Evolutionary conservation across 2,888 invertebrate genomes (phyloP), one percentile per base, ranked within the genome.

Genomic region (Clivina fossor): DNA sequence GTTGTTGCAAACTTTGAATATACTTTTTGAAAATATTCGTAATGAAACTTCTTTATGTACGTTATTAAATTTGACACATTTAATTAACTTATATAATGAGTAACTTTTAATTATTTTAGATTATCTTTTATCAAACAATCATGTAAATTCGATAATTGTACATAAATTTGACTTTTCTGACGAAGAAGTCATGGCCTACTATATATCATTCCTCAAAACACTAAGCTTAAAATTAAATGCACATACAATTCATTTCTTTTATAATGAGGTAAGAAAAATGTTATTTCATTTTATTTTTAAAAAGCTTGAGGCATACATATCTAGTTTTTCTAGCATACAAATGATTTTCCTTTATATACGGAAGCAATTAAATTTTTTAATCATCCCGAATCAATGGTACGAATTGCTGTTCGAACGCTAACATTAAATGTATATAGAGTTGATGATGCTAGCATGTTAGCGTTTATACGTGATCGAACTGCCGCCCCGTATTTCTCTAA

Each of bases 181-280:
- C 75, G 99, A 99, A 76, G 99, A 99, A 80, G 97, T 98, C 41
- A 96, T 98, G 95, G 97, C 98, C 1, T 99, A 99, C 75, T 99
- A 99, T 75, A 99, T 99, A 71, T 95, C 98, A 44, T 99, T 99
- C 74, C 77, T 99, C 63, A 99, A 99, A 77, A 99, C 98, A 0
- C 78, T 99, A 49, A 99, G 98, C 65, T 79, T 99, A 54, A 99
- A 99, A 76, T 78, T 99, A 47, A 99, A 99, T 77, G 86, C 90
- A 61, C 95, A 98, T 70, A 99, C 99, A 1, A 96, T 99, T 69
- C 98, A 99, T 75, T 99, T 99, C 77, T 99, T 99, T 77, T 99
- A 97, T 74, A 99, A 98, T 78, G 98, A 99, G 84, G 94, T 88
- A 78, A 79, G 77, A 61, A 5, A 13, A 28, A 15, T 33, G 11